These are phyloP conservation scores for Bombyx huttoni DNA, from an alignment of 2,888 invertebrate species.

Conservation along the genomic window DNA sequence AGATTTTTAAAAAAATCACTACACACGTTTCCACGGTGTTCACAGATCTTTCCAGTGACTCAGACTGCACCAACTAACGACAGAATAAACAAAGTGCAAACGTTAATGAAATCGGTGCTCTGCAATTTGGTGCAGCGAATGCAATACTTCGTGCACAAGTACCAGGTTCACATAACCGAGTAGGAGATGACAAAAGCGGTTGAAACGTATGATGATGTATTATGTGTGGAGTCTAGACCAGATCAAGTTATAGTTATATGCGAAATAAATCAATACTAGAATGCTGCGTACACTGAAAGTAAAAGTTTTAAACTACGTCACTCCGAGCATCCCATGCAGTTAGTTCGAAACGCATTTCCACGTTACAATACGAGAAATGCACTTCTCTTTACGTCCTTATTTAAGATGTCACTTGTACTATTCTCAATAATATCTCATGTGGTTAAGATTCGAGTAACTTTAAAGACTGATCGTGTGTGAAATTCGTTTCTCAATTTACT, in stretches of 20 bases:
- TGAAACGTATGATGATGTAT: conserved; percentile 1
- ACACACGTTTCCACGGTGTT: background rate
- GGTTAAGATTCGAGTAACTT: background rate
- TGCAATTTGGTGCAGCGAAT: background rate
- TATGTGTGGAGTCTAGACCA: conserved; percentile 6
- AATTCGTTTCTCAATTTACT: too few relatives aligned
- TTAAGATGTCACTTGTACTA: too few relatives aligned
- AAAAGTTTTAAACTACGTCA: conserved; percentile 11
- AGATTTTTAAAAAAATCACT: background rate
- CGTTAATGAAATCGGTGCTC: background rate
- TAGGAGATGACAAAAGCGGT: background rate
- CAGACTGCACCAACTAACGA: background rate
- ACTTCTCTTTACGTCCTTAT: background rate
- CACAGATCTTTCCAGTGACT: background rate
- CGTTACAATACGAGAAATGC: background rate
- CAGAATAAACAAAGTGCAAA: background rate
- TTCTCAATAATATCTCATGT: background rate
- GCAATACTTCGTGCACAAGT: background rate
- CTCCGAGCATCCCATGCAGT: background rate
- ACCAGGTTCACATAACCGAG: background rate
- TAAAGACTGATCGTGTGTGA: too few relatives aligned
- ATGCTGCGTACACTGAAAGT: conserved; percentile 16
- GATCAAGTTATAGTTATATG: conserved; percentile 1
- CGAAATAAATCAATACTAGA: conserved; percentile 4
- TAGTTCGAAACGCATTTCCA: background rate